These are phyloP conservation scores for Oxyura jamaicensis DNA, from an alignment of 2,113 vertebrate species.

Conservation along the genomic window DNA sequence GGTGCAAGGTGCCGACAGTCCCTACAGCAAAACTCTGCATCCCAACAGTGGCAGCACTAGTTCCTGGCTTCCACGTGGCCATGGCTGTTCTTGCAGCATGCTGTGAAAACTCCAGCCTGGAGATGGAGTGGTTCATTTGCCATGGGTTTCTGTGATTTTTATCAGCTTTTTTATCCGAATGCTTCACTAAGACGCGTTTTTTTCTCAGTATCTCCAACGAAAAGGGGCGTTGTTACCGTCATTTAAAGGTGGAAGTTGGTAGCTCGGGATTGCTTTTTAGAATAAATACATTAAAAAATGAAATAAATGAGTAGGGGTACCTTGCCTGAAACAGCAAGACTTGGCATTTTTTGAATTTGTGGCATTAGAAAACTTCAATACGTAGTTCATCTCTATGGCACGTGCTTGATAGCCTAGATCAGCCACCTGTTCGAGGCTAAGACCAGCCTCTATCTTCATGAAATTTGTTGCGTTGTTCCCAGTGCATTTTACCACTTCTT, in stretches of 20 bases:
- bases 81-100: background rate
- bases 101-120: background rate
- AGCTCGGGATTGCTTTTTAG: background rate
- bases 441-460: background rate
- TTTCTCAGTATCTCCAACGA: fast-evolving
- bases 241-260: background rate
- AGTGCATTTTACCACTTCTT: background rate
- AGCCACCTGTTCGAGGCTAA: background rate
- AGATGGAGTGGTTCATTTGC: background rate
- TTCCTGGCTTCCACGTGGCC: background rate
- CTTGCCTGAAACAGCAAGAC: background rate
- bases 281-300: background rate
- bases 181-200: background rate
- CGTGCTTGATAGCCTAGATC: background rate
- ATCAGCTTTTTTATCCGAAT: background rate
- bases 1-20: background rate
- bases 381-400: background rate
- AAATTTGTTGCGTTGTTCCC: background rate
- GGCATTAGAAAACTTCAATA: background rate
- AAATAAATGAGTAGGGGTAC: fast-evolving
- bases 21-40: background rate
- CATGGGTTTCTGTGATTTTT: background rate
- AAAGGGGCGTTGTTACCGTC: background rate
- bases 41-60: background rate
- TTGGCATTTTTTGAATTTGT: background rate